Percentiles rank a stretch among this genome's conserved stretches.
Evolutionary conservation across 2,888 invertebrate species (phyloP).

Genomic region (Anthoptus insignis): DNA sequence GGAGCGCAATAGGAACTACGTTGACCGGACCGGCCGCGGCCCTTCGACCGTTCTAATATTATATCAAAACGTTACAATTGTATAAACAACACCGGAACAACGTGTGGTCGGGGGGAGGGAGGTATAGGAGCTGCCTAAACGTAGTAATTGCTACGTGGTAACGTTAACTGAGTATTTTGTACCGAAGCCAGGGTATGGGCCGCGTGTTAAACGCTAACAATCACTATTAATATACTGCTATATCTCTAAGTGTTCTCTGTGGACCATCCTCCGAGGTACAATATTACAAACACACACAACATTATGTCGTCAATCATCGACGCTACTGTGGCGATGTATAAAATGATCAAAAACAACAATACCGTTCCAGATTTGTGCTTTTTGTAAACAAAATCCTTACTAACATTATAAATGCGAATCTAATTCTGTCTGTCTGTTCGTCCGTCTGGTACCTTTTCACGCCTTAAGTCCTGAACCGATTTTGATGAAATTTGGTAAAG

Average conservation of each 20-base stretch:
- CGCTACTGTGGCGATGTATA: slow-evolving; percentile 51
- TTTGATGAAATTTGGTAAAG: too few relatives aligned
- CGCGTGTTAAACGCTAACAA: slow-evolving; percentile 60
- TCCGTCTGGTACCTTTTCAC: too few relatives aligned
- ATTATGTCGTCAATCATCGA: slow-evolving; percentile 69
- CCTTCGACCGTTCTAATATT: slow-evolving; percentile 32
- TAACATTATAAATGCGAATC: too few relatives aligned
- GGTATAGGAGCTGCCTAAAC: slow-evolving; percentile 62
- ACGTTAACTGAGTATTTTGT: slow-evolving; percentile 84
- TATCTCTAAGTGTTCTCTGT: slow-evolving; percentile 62
- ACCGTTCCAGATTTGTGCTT: slow-evolving; percentile 62
- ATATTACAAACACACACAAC: slow-evolving; percentile 76
- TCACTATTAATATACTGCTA: slow-evolving; percentile 61
- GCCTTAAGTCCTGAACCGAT: too few relatives aligned
- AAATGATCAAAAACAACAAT: slow-evolving; percentile 38
- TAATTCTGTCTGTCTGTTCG: too few relatives aligned
- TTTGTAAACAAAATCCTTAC: slow-evolving; percentile 66
- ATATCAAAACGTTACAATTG: slow-evolving; percentile 25
- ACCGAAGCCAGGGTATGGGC: slow-evolving; percentile 74
- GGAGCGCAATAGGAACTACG: neutral
- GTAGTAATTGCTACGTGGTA: slow-evolving; percentile 62
- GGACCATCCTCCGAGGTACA: slow-evolving; percentile 56
- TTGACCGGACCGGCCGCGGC: slow-evolving; percentile 17
- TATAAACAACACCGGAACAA: slow-evolving; percentile 16
- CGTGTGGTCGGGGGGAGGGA: slow-evolving; percentile 22